Evolutionary conservation across 2,797 vertebrate genomes (phyloP), one percentile per base, ranked within the genome.

Genomic region (Onychomys arenicola): DNA sequence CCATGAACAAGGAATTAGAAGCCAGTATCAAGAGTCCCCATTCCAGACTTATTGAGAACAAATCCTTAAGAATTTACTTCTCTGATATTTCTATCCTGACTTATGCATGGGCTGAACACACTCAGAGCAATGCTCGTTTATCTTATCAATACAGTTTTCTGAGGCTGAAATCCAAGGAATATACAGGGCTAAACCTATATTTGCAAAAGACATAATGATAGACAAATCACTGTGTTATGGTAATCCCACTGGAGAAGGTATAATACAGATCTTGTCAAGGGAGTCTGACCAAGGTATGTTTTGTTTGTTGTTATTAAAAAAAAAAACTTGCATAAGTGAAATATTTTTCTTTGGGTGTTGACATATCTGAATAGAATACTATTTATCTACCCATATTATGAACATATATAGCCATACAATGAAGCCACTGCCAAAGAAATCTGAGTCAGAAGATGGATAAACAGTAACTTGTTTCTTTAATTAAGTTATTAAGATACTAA

Each of bases 221-320:
- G 23, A 46, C 19, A 27, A 8, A 37, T n/a, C 46, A 37, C 37
- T 65, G 12, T 10, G 17, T 71, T 9, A n/a, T 13, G 12, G 0
- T 27, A 7, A 43, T 27, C 40, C 17, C 59, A 3, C 2, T 76
- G 2, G 9, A n/a, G 14, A 43, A 40, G 14, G 19, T 0, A 1
- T 14, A 59, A 21, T 61, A 6, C 4, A 11, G 8, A 83, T 43
- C 25, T 57, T 49, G 5, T 71, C 77, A 34, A 6, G 57, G 8
- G 14, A n/a, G 3, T 1, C 34, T 65, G 3, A 0, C 10, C 52
- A 40, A 21, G 6, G 11, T 61, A 32, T 27, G 46, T 59, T 49
- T 43, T 57, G 52, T 49, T 43, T 57, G 52, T 57, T 75, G 10
- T 61, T 91, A 34, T 71, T 89, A 61, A 77, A 82, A 95, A n/a